These are phyloP conservation scores for Gymnoscopelus microlampas DNA, from an alignment of 2,797 vertebrate genomes.

Conservation along the genomic window DNA sequence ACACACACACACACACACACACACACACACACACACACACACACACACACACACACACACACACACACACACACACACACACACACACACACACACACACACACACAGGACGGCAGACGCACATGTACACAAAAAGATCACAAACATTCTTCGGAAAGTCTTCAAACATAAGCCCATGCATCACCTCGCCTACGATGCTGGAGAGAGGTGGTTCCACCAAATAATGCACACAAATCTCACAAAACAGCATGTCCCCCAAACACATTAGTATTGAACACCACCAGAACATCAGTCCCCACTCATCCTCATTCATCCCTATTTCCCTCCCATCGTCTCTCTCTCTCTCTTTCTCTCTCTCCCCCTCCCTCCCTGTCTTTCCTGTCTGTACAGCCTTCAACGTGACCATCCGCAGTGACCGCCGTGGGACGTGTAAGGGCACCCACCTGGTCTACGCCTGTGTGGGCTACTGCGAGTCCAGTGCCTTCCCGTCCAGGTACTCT, in stretches of 20 bases:
- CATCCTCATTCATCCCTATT: not conserved
- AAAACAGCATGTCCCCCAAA: not conserved
- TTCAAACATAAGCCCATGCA: too few species aligned
- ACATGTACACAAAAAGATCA: not conserved
- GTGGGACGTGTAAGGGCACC: slow-evolving; percentile 84
- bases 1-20: not conserved
- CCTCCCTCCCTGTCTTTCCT: not conserved
- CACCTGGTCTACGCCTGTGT: slow-evolving; percentile 88
- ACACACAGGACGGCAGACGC: not conserved
- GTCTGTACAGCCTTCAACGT: slow-evolving; percentile 85
- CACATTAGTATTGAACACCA: not conserved
- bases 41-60: not conserved
- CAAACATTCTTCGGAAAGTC: too few species aligned
- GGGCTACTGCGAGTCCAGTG: slow-evolving; percentile 92
- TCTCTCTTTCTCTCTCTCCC: not conserved
- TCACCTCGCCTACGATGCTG: too few species aligned
- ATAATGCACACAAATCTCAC: too few species aligned
- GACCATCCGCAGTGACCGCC: slow-evolving; percentile 86
- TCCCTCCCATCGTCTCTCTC: not conserved
- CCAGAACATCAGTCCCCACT: not conserved
- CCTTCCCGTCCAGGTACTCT: slow-evolving; percentile 90
- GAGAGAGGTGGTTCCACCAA: too few species aligned
- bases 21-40: slow-evolving; percentile 7
- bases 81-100: not conserved
- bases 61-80: too few species aligned